Evolutionary conservation across 2,888 invertebrate genomes (phyloP).

Genomic region (Emmelina monodactyla): DNA sequence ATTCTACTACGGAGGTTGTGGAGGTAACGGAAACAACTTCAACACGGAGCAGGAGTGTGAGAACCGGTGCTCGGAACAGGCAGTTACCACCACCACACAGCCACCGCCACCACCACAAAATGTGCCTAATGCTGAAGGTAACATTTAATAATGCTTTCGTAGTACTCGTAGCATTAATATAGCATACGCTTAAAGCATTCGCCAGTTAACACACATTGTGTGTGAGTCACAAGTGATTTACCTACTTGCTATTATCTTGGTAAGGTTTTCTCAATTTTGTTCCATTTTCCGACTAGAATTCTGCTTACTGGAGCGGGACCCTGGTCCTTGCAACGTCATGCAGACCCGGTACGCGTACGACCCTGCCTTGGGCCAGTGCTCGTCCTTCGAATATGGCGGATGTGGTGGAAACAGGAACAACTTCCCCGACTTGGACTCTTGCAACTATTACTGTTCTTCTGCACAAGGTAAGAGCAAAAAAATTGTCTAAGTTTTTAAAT

Average conservation of each 20-base stretch:
- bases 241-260: too few species aligned
- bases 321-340: constrained; percentile 71
- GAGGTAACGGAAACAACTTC: constrained; percentile 91
- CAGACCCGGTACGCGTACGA: constrained; percentile 77
- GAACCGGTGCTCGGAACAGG: constrained; percentile 65
- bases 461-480: constrained; percentile 23
- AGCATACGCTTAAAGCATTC: too few species aligned
- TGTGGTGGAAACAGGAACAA: constrained; percentile 85
- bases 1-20: constrained; percentile 93
- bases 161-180: too few species aligned
- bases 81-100: constrained; percentile 37
- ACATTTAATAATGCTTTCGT: too few species aligned
- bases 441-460: constrained; percentile 73
- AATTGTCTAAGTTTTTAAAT: constrained; percentile 1
- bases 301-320: constrained; percentile 72
- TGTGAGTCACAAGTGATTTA: too few species aligned
- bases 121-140: too few species aligned
- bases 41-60: constrained; percentile 70
- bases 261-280: too few species aligned
- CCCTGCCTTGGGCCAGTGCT: constrained; percentile 74
- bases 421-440: constrained; percentile 73
- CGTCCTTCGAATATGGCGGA: constrained; percentile 81
- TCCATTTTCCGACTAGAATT: constrained; percentile 33
- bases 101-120: constrained; percentile 21
- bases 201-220: too few species aligned